Base-by-base conservation (phyloP, 37 sponge, comb jelly and placozoan genomes). In the Diacarnus erythraeanus region DNA sequence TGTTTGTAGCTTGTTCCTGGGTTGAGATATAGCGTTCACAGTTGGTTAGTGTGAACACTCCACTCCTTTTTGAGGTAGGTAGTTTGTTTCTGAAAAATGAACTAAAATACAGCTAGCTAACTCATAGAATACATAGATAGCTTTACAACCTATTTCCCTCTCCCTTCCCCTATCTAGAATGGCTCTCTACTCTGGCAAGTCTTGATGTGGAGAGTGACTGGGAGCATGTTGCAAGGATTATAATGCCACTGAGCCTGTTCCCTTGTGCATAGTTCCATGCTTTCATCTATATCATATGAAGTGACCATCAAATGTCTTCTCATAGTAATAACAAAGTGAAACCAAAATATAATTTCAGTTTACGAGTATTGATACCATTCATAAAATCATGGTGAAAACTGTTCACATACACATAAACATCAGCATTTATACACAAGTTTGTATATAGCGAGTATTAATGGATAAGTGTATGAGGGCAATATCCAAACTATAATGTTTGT, bases 161-260 rank as follows among this genome's bases (percentile, higher is more conserved):
- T 59, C 60, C 60, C 60, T 59, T 59, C 60, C 60, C 18, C 18
- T 27, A 59, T 59, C 3, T 17, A 59, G 60, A 59, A 59, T 59
- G 60, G 60, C 60, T 59, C 26, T 59, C 60, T 59, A 59, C 60
- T 59, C 60, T 59, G 60, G 6, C 60, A 17, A 59, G 23, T 4
- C 15, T 59, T 59, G 60, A 59, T 59, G 60, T 27, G 2, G 26
- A 27, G 4, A 27, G 26, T 10, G 26, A 59, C 60, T 59, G 27
- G 18, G 60, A 59, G 17, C 17, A 54, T 59, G 60, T 27, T 59
- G 18, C 60, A 59, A 59, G 60, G 60, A 59, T 17, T 10, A 27
- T 59, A 59, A 59, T 59, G 60, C 60, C 60, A 59, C 27, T 59
- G 60, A 59, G 60, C 60, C 60, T 59, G 60, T 59, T n/a, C 18